Conservation (phyloP, 2,797 vertebrate genomes). For the Silurus lanzhouensis region DNA sequence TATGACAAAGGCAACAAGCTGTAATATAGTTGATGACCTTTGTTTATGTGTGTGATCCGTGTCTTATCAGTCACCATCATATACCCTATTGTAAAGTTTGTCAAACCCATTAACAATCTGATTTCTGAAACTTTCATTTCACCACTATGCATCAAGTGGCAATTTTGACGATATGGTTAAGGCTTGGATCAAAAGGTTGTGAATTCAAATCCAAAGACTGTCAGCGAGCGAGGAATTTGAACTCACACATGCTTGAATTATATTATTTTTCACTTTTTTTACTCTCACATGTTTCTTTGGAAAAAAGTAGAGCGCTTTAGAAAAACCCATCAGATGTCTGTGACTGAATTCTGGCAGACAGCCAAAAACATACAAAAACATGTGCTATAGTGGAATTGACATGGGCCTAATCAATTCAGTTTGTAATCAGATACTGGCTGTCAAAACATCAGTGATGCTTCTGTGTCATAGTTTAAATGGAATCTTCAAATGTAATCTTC, state of each 20-base stretch:
- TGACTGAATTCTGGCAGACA: background rate
- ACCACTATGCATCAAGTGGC: background rate
- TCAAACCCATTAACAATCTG: background rate
- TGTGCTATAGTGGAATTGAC: background rate
- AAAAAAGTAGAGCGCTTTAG: background rate
- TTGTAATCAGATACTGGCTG: background rate
- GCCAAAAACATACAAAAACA: conserved; percentile 13
- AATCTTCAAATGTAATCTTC: background rate
- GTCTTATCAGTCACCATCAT: background rate
- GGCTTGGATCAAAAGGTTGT: background rate
- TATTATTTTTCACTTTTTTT: background rate
- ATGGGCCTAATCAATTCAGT: conserved; percentile 1
- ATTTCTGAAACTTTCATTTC: background rate
- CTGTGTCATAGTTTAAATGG: background rate
- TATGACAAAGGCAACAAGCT: background rate
- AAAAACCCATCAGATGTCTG: background rate
- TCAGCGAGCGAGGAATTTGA: background rate
- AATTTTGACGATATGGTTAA: background rate
- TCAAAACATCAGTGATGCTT: background rate
- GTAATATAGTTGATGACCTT: background rate
- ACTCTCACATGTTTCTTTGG: background rate
- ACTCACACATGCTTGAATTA: background rate
- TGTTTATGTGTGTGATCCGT: background rate
- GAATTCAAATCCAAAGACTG: conserved; percentile 1
- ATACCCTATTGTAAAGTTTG: background rate